Base-by-base conservation (phyloP, 2,888 invertebrate genomes). In the Lochmaea crataegi region DNA sequence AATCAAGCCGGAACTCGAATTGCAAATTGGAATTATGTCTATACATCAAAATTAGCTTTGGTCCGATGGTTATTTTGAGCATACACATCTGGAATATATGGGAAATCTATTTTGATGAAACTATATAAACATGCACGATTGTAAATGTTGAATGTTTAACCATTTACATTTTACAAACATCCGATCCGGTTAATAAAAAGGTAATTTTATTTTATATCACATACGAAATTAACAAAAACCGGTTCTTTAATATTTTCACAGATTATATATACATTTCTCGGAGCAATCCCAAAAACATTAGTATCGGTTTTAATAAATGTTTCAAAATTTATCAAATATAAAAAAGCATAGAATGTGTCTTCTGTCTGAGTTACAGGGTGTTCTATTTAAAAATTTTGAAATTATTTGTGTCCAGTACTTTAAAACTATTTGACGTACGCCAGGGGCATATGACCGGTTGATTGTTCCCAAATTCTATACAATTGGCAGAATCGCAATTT, bases 81-180 rank as follows among this genome's bases (percentile, higher is more conserved):
- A n/a, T 26, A 58, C 5, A 6, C 58, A 58, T 58, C 58, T 58
- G 58, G 58, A 58, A 58, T 32, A 53, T 18, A 16, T 53, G 9
- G 18, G 53, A 53, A 53, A 53, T 53, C 53, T 53, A 53, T 53
- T 53, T 53, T 53, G 53, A 18, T 53, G 53, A 53, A 53, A 53
- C 2, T 53, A 18, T 18, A 53, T 53, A 53, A 53, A 53, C 53
- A 53, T 53, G 9, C 18, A 53, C 18, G 53, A 53, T 11, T 53
- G 18, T 53, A 53, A 53, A 53, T 53, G 53, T 18, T 10, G 18
- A 53, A 53, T 18, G 53, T 53, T 53, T 53, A 53, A 18, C 16
- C 53, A 18, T 53, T 18, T 10, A 48, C n/a, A 48, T 38, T 48
- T 48, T 7, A 53, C 53, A 10, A 53, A 53, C 18, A 53, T 53